Evolutionary conservation across 92 coral and sea anemone genomes (phyloP).

Genomic region (Nematostella vectensis): DNA sequence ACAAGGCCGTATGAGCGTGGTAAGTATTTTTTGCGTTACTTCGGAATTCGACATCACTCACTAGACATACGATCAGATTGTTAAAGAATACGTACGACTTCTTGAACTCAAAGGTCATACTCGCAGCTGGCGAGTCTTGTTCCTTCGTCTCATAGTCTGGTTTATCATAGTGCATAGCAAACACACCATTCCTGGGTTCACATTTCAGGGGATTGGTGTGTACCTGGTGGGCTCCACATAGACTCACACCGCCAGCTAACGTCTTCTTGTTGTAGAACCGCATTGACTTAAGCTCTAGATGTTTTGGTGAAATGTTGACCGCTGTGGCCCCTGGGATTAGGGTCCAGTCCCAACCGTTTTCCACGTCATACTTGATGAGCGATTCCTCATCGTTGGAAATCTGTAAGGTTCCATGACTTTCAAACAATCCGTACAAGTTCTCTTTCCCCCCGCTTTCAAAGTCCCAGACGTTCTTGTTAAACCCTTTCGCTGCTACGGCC

Average conservation of each 20-base stretch:
- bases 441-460: slow-evolving; percentile 25
- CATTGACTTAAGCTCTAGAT: slow-evolving; percentile 5
- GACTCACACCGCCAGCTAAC: slow-evolving; percentile 16
- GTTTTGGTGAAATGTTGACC: slow-evolving; percentile 8
- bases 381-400: slow-evolving; percentile 53
- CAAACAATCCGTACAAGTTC: slow-evolving; percentile 44
- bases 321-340: slow-evolving; percentile 67
- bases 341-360: slow-evolving; percentile 71
- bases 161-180: slow-evolving; percentile 9
- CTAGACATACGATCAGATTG: slow-evolving; percentile 49
- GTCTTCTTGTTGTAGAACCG: slow-evolving; percentile 9
- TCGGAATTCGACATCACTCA: slow-evolving; percentile 31
- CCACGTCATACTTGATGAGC: slow-evolving; percentile 40
- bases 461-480: slow-evolving; percentile 51
- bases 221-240: not conserved
- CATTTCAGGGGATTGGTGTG: not conserved
- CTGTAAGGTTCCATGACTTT: slow-evolving; percentile 56
- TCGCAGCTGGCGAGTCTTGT: slow-evolving; percentile 6
- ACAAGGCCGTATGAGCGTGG: slow-evolving; percentile 51
- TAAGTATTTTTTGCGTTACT: not conserved
- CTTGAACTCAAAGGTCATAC: slow-evolving; percentile 39
- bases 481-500: slow-evolving; percentile 63
- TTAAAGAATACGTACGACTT: slow-evolving; percentile 58
- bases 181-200: slow-evolving; percentile 15
- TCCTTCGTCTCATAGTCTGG: slow-evolving; percentile 8